These are phyloP conservation scores for Coptodon rendalli DNA, from an alignment of 2,113 vertebrate species.

Conservation along the genomic window DNA sequence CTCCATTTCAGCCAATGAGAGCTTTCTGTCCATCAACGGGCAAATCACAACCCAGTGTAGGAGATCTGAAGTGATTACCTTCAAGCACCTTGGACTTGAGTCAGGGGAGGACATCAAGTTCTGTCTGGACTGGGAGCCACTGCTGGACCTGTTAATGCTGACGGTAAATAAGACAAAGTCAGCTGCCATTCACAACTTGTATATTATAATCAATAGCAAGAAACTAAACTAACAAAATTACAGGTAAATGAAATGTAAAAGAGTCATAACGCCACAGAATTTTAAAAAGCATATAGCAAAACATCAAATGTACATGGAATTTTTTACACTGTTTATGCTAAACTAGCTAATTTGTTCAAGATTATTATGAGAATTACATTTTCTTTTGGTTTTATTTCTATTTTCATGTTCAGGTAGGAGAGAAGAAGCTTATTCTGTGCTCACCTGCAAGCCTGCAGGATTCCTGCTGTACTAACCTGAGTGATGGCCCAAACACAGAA, in stretches of 20 bases:
- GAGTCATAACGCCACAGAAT: too few relatives aligned
- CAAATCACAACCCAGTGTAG: conserved; percentile 38
- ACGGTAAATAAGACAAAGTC: conserved; percentile 11
- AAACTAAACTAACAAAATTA: too few relatives aligned
- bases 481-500: accelerated
- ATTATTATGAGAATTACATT: too few relatives aligned
- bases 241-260: too few relatives aligned
- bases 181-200: too few relatives aligned
- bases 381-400: too few relatives aligned
- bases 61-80: neutral
- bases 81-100: accelerated
- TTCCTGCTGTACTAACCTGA: conserved; percentile 58
- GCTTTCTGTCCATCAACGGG: conserved; percentile 49
- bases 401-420: conserved; percentile 10
- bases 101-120: neutral
- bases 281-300: too few relatives aligned
- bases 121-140: conserved; percentile 62
- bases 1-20: conserved; percentile 46
- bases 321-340: neutral
- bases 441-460: neutral
- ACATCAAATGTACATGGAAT: neutral
- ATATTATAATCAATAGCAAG: too few relatives aligned
- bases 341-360: neutral
- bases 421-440: conserved; percentile 29
- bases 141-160: conserved; percentile 60